Base-by-base conservation (phyloP, 2,113 vertebrate genomes). In the Toxostoma redivivum region DNA sequence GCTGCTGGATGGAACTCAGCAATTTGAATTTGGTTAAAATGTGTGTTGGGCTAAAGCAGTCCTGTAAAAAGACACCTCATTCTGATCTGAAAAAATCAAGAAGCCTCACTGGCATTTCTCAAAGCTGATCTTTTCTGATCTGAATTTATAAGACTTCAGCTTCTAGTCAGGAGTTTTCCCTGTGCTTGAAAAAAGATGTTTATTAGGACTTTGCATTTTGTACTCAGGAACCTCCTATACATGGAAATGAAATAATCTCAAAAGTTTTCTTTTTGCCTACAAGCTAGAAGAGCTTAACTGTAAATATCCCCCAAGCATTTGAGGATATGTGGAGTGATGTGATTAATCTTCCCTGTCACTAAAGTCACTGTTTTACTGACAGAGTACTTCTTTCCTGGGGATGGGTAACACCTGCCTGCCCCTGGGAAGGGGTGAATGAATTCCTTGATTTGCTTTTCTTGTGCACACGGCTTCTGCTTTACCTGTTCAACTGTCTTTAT, bases 391-490 rank as follows among this genome's bases (percentile, higher is more conserved):
- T 47, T 33, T 58, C 45, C 38, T 40, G 64, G 18, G 12, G 19
- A 71, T 28, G n/a, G 44, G 22, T 31, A 82, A 77, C 35, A 65
- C 25, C 44, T 33, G 70, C 28, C 44, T 57, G 62, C 21, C 28
- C 13, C 31, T 40, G 30, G 37, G n/a, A 70, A 58, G 21, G 7
- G 9, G 25, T 18, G 31, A 40, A 58, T 12, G 3, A 58, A 82
- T 47, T 35, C n/a, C n/a, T 40, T 27, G 5, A 24, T 87, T 27
- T 64, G 21, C 44, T 76, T 35, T 51, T 33, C 21, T 64, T 51
- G 17, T 11, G 4, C 30, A 17, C 0, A 0, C 0, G 0, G 33
- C 15, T 92, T 70, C 47, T 77, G 64, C 30, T 77, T 71, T 70
- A 40, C 25, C 18, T 47, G 4, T 45, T 64, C 54, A 57, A 24